Evolutionary conservation across 1,140 invertebrate species (phyloP).

Genomic region (Camponotus floridanus): DNA sequence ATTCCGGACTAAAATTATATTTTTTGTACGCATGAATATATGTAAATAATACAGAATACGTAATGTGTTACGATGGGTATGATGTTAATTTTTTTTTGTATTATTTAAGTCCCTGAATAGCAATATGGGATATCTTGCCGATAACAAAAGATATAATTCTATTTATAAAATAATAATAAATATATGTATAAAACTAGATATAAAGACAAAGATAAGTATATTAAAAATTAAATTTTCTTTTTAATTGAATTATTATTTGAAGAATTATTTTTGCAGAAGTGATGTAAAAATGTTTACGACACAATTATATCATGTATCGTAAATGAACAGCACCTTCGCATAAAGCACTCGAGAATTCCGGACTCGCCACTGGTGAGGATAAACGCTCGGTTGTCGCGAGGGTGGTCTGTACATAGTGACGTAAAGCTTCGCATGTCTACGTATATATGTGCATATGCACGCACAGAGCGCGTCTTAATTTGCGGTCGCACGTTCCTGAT

Average conservation of each 20-base stretch:
- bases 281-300: neutral
- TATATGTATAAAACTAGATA: neutral
- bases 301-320: too few relatives aligned
- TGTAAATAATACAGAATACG: neutral
- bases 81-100: neutral
- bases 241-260: neutral
- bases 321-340: neutral
- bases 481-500: constrained; percentile 74
- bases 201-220: neutral
- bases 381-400: constrained; percentile 47
- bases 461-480: constrained; percentile 70
- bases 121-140: neutral
- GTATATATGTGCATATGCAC: neutral
- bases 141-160: neutral
- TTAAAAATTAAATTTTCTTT: neutral
- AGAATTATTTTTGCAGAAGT: too few relatives aligned
- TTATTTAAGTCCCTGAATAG: neutral
- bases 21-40: neutral
- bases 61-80: neutral
- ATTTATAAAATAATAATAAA: neutral
- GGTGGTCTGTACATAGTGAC: constrained; percentile 43
- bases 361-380: neutral
- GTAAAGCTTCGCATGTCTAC: neutral
- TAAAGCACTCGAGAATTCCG: neutral
- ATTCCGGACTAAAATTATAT: neutral